Percentiles rank a stretch among this genome's conserved stretches.
These are phyloP conservation scores for Ectropis grisescens DNA, from an alignment of 1,140 invertebrate species.

Conservation along the genomic window DNA sequence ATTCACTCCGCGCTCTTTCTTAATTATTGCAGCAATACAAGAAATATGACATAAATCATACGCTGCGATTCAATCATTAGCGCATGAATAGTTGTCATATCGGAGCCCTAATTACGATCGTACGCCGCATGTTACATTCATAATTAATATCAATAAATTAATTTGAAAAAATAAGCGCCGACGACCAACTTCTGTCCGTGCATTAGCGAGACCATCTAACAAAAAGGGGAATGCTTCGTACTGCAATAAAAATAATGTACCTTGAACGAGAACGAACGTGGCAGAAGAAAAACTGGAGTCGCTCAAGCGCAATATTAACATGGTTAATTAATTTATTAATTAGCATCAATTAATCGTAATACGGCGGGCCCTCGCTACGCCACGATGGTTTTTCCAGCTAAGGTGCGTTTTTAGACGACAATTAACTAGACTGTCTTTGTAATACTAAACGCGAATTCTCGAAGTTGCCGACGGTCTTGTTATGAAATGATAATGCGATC, in stretches of 20 bases:
- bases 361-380: slow-evolving; percentile 30
- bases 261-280: slow-evolving; percentile 32
- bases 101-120: slow-evolving; percentile 25
- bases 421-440: slow-evolving; percentile 24
- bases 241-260: slow-evolving; percentile 38
- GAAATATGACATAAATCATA: slow-evolving; percentile 40
- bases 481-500: slow-evolving; percentile 23
- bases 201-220: slow-evolving; percentile 11
- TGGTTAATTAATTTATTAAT: slow-evolving; percentile 65
- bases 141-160: slow-evolving; percentile 40
- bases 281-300: slow-evolving; percentile 38
- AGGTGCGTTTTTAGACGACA: slow-evolving; percentile 29
- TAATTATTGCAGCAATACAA: slow-evolving; percentile 23
- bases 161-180: slow-evolving; percentile 18
- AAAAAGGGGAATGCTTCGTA: slow-evolving; percentile 35
- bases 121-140: slow-evolving; percentile 15
- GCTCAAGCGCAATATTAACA: slow-evolving; percentile 48
- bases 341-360: slow-evolving; percentile 57
- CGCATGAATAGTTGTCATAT: slow-evolving; percentile 32
- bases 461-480: slow-evolving; percentile 25
- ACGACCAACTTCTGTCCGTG: slow-evolving; percentile 14
- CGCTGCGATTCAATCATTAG: slow-evolving; percentile 24
- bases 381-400: slow-evolving; percentile 38
- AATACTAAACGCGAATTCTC: slow-evolving; percentile 24
- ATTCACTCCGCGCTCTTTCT: slow-evolving; percentile 10